Percentiles rank a stretch among this genome's conserved stretches.
These are phyloP conservation scores for Allobates femoralis DNA, from an alignment of 2,797 vertebrate genomes.

Conservation along the genomic window DNA sequence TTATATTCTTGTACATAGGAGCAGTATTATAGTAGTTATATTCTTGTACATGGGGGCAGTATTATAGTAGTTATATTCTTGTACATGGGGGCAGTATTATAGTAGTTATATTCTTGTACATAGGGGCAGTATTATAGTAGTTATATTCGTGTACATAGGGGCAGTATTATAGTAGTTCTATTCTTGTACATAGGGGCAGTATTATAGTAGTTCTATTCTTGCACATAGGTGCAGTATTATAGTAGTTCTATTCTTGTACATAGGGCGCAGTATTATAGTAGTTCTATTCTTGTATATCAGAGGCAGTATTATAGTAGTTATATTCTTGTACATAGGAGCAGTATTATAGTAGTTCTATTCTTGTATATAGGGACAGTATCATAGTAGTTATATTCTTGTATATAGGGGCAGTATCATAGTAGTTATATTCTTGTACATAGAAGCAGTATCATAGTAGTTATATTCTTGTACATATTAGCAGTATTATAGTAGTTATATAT, in stretches of 20 bases:
- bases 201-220: not conserved
- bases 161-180: slow-evolving; percentile 5
- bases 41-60: not conserved
- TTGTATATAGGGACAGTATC: not conserved
- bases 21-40: not conserved
- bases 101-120: not conserved
- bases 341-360: too few relatives aligned
- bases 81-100: not conserved
- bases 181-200: not conserved
- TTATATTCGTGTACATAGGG: not conserved
- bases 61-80: slow-evolving; percentile 5
- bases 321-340: not conserved
- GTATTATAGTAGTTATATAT: slow-evolving; percentile 1
- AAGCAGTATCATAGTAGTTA: not conserved
- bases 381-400: slow-evolving; percentile 10
- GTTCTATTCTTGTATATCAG: not conserved
- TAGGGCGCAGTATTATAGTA: not conserved
- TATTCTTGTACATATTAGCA: not conserved
- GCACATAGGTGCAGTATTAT: not conserved
- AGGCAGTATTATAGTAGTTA: not conserved
- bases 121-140: slow-evolving; percentile 3
- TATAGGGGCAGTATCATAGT: not conserved
- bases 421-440: not conserved
- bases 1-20: not conserved
- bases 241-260: not conserved